A percentile compares a stretch with the other conserved stretches of the same genome.
phyloP scores from a whole-genome alignment of 2,797 vertebrate genomes.

The Otolemur crassicaudatus region DNA sequence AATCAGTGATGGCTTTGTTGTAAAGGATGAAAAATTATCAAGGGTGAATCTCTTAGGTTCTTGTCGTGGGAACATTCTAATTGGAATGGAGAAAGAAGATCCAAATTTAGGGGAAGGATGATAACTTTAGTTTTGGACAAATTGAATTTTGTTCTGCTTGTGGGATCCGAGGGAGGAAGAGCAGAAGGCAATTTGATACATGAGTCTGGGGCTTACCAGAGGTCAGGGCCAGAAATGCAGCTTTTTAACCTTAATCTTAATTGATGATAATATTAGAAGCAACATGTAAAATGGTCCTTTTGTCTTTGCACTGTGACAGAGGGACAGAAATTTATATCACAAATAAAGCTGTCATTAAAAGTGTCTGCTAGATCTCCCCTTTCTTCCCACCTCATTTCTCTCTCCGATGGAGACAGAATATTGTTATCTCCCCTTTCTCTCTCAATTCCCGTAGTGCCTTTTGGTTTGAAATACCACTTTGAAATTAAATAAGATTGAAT shows the following conservation, averaged over 20 bases:
- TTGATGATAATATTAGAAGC: not conserved
- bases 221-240: constrained; percentile 27
- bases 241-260: constrained; percentile 27
- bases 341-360: constrained; percentile 37
- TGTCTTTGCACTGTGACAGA: not conserved
- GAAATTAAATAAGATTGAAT: constrained; percentile 68
- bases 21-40: not conserved
- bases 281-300: constrained; percentile 18
- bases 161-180: not conserved
- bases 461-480: constrained; percentile 62
- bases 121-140: not conserved
- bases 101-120: not conserved
- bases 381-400: not conserved
- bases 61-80: not conserved
- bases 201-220: not conserved
- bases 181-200: not conserved
- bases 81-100: not conserved
- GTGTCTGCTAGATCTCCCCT: not conserved
- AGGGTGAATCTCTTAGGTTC: not conserved
- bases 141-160: constrained; percentile 38
- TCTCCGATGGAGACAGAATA: not conserved
- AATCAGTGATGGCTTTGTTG: not conserved
- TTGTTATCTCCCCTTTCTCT: constrained; percentile 10
- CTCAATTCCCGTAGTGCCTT: constrained; percentile 22
- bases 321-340: not conserved